phyloP scores from a whole-genome alignment of 2,888 invertebrate species.

The Drosophila nigritarsus region DNA sequence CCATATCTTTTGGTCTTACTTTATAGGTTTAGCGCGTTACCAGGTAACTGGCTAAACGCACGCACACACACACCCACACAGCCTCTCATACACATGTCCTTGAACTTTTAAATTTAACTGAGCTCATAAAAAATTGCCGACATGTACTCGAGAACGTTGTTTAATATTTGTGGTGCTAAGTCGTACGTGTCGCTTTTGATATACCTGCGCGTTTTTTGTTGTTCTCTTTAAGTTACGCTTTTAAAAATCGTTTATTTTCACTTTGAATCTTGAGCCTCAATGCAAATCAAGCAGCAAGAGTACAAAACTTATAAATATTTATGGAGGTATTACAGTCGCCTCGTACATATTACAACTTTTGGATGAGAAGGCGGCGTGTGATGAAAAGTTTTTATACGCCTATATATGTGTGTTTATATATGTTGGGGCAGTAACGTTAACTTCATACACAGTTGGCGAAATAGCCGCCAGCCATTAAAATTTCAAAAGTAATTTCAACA shows the following conservation, averaged over 20 bases:
- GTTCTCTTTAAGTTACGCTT: constrained; percentile 8
- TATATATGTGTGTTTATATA: background rate
- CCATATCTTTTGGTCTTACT: constrained; percentile 7
- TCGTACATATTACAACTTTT: constrained; percentile 6
- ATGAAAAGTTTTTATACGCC: constrained; percentile 34
- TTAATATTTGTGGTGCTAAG: constrained; percentile 5
- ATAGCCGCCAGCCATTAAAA: constrained; percentile 62
- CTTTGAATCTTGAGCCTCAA: constrained; percentile 14
- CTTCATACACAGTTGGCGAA: constrained; percentile 22
- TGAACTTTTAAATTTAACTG: constrained; percentile 56
- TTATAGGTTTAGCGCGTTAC: constrained; percentile 5
- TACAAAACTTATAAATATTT: constrained; percentile 32
- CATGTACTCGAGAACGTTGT: constrained; percentile 10
- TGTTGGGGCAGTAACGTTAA: constrained; percentile 8
- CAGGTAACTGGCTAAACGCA: constrained; percentile 22
- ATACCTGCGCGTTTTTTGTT: background rate
- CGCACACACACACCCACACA: constrained; percentile 6
- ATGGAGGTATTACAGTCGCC: constrained; percentile 7
- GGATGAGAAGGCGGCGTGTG: constrained; percentile 13
- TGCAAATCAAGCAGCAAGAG: constrained; percentile 18
- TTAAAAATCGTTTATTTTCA: constrained; percentile 20
- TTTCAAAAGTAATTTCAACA: constrained; percentile 69
- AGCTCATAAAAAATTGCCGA: constrained; percentile 26
- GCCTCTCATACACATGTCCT: constrained; percentile 20
- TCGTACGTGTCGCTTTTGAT: constrained; percentile 2